phyloP scores from a whole-genome alignment of 2,888 invertebrate genomes.

The Luperina nickerlii region DNA sequence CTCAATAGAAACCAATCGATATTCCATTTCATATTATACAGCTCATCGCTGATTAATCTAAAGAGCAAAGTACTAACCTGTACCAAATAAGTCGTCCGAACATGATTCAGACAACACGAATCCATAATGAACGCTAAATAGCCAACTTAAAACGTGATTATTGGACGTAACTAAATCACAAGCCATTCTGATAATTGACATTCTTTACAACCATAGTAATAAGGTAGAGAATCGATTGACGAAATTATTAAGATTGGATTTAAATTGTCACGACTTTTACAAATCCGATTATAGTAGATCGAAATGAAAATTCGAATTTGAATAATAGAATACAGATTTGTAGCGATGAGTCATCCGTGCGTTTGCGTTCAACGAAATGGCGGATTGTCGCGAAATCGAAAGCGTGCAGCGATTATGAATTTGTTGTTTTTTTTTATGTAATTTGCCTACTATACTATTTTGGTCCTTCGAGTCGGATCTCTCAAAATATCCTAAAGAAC shows the following conservation, averaged over 20 bases:
- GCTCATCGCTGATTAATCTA: slow-evolving; percentile 28
- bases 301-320: slow-evolving; percentile 73
- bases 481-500: background rate
- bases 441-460: background rate
- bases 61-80: slow-evolving; percentile 40
- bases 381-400: slow-evolving; percentile 27
- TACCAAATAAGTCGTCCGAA: slow-evolving; percentile 47
- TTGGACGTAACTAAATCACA: slow-evolving; percentile 56
- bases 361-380: slow-evolving; percentile 23
- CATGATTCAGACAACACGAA: slow-evolving; percentile 51
- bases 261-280: slow-evolving; percentile 59
- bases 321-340: slow-evolving; percentile 66
- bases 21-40: slow-evolving; percentile 20
- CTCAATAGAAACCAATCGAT: slow-evolving; percentile 19
- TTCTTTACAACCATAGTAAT: slow-evolving; percentile 22
- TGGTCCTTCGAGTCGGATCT: background rate
- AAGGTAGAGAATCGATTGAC: slow-evolving; percentile 45
- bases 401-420: background rate
- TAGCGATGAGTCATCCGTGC: slow-evolving; percentile 48
- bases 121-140: slow-evolving; percentile 53
- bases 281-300: slow-evolving; percentile 71
- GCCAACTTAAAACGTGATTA: slow-evolving; percentile 55
- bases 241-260: slow-evolving; percentile 51
- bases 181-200: slow-evolving; percentile 38
- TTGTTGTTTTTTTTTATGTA: background rate